Evolutionary conservation across 2,888 invertebrate genomes (phyloP).

Genomic region (Limnephilus marmoratus): DNA sequence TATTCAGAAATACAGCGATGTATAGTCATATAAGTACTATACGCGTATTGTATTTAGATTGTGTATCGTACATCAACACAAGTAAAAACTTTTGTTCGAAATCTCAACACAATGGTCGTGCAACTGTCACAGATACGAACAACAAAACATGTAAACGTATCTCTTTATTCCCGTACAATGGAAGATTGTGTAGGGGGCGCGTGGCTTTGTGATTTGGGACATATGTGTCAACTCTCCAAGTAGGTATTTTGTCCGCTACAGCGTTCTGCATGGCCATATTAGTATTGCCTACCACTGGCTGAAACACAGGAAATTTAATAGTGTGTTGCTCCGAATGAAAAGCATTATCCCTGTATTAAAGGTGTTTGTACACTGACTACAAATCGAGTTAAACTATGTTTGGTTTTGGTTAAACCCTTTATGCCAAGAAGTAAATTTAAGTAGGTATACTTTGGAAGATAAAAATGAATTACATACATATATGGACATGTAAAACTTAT

Average conservation of each 20-base stretch:
- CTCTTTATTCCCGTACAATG: slow-evolving; percentile 18
- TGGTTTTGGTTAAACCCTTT: not conserved
- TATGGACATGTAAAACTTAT: no score
- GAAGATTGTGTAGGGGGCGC: not conserved
- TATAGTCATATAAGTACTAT: not conserved
- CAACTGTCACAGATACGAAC: slow-evolving; percentile 34
- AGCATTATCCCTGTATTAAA: not conserved
- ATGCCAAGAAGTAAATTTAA: not conserved
- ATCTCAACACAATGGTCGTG: slow-evolving; percentile 26
- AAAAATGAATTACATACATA: not conserved
- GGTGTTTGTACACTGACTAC: not conserved
- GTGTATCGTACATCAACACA: slow-evolving; percentile 23
- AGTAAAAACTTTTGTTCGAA: slow-evolving; percentile 32
- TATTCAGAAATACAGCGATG: not conserved
- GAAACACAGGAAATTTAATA: not conserved
- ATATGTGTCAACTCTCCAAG: slow-evolving; percentile 26
- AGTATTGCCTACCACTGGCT: not conserved
- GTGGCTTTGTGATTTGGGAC: slow-evolving; percentile 14
- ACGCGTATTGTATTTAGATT: not conserved
- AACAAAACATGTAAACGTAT: slow-evolving; percentile 22
- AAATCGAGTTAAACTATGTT: not conserved
- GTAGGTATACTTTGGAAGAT: not conserved
- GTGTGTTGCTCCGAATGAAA: not conserved
- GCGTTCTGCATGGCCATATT: not conserved
- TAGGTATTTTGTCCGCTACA: not conserved